Base-by-base conservation (phyloP, 2,113 vertebrate genomes). In the Odontesthes bonariensis region DNA sequence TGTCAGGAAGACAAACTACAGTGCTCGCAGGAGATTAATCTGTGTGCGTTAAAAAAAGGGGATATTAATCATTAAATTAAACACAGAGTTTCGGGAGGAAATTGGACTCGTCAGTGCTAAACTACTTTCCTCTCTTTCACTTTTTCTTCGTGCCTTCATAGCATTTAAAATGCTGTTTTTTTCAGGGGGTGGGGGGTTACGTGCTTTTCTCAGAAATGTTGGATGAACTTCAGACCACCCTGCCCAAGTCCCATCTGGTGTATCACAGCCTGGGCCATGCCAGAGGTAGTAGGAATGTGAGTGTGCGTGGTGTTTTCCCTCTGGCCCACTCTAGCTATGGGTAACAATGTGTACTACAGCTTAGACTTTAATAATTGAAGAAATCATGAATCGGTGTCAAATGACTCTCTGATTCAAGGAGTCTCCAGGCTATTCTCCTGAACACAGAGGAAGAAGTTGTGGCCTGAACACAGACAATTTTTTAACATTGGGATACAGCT, bases 171-270 rank as follows among this genome's bases (percentile, higher is more conserved):
- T 70, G 52, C 73, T 83, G 19, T 73, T 57, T 84, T 72, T 67
- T n/a, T 32, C 71, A 56, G 33, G 67, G 54, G 58, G 12, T 4
- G 2, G 35, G 8, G 13, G 59, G 49, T 58, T 61, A 77, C 73
- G 44, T 87, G 66, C 31, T 81, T 84, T 86, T 88, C 82, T 87
- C 62, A 85, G 69, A 91, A 91, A 77, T 84, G 86, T 86, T 92
- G 87, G 82, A 83, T 84, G 85, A 85, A 89, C 90, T 89, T 91
- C 83, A 92, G 84, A 88, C 88, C 88, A 88, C 88, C 86, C 84
- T 86, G 83, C 83, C 90, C 84, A 87, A 84, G 82, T 90, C 86
- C 79, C 88, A 89, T 93, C 84, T 92, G 89, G 81, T 82, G 76
- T 89, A 86, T 88, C 77, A 74, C 79, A 77, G 85, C 75, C 74